Evolutionary conservation across 2,797 vertebrate species (phyloP), one percentile per base, ranked within the genome.

Genomic region (Hafferia zeledoni): DNA sequence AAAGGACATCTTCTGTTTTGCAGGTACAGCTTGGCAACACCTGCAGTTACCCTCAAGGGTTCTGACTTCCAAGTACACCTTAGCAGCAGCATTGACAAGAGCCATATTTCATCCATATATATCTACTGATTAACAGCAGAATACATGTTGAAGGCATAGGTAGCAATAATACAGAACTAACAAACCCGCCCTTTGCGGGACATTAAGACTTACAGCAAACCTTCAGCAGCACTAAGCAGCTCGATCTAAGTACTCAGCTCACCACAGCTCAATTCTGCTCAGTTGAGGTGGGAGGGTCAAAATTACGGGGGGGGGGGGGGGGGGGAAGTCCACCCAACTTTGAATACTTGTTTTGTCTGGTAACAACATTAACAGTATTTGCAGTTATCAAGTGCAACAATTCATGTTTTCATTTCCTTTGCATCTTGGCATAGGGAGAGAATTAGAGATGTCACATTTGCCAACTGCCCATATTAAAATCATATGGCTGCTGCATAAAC

Each of bases 401-500:
- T 16, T 63, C 37, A n/a, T 13, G 22, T 78, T 35, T 1, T 75
- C 61, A 37, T 81, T 83, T 84, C 56, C 50, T 47, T 33, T 5
- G 17, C 17, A 25, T 16, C 5, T 1, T 7, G 4, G 25, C 25
- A 65, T 1, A 37, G 55, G 31, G n/a, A 90, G 25, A 63, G 63
- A 94, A 90, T 76, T 55, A 52, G 71, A 89, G 27, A 83, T 44
- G 24, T 33, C 83, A 39, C 88, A 59, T 76, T 76, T 3, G 0
- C 50, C 72, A 86, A 7, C 11, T 10, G 46, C 39, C 61, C 55
- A 14, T 77, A 57, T 16, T 41, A 18, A 86, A 88, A 65, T 90
- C 93, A 83, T 43, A n/a, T 50, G 82, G 61, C 47, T 89, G 75
- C 71, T 71, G 43, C 27, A 83, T 65, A 94, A 95, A 80, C 94